A percentile compares a stretch with the other conserved stretches of the same genome.
Conservation (phyloP, 2,113 vertebrate genomes). For the Hippopotamus amphibius region DNA sequence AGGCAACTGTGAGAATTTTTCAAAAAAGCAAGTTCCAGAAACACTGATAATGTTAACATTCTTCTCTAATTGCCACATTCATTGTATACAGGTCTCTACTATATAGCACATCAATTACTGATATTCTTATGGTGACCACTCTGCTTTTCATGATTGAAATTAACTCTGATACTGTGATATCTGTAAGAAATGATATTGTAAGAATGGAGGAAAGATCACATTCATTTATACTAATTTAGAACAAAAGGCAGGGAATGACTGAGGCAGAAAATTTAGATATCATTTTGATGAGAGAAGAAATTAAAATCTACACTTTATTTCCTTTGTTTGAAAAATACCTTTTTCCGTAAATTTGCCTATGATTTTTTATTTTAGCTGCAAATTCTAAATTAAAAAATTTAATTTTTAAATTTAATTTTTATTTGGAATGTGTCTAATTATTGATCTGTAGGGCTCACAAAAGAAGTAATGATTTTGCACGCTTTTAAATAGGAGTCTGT, state of each 20-base stretch:
- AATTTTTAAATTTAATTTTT: slow-evolving; percentile 25
- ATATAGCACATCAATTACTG: neutral
- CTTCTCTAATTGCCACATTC: neutral
- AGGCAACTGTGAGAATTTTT: neutral
- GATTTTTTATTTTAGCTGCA: neutral
- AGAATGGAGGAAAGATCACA: neutral
- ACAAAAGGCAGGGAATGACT: neutral
- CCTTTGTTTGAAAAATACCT: neutral
- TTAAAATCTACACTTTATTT: slow-evolving; percentile 20
- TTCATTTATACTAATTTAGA: neutral
- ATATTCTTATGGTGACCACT: neutral
- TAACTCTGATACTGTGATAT: neutral
- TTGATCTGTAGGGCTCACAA: neutral
- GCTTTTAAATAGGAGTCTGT: neutral
- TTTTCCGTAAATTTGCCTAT: neutral
- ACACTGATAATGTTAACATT: neutral
- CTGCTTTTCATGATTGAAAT: neutral
- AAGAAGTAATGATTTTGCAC: neutral
- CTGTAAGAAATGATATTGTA: neutral
- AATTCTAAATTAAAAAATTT: neutral
- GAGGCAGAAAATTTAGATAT: neutral
- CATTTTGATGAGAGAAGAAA: neutral
- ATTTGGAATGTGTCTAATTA: neutral
- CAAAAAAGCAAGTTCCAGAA: neutral
- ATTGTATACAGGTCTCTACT: neutral